phyloP scores from a whole-genome alignment of 2,888 invertebrate species.

The Palloptera scutellata region DNA sequence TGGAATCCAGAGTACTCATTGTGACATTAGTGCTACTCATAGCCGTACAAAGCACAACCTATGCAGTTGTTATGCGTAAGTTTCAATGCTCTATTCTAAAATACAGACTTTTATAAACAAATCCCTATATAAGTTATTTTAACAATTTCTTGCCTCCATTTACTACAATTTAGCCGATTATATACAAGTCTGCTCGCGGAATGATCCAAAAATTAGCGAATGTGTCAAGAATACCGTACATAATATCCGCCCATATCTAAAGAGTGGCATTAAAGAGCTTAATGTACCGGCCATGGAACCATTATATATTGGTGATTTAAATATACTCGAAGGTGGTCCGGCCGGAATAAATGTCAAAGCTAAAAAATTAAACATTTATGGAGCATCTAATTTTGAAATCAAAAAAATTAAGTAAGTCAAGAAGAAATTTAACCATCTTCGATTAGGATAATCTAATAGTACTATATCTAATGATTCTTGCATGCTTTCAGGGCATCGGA shows the following conservation, averaged over 20 bases:
- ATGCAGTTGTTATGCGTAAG: constrained; percentile 52
- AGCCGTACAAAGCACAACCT: constrained; percentile 25
- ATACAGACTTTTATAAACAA: no score
- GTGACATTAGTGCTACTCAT: constrained; percentile 35
- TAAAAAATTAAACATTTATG: constrained; percentile 71
- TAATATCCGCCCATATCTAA: constrained; percentile 69
- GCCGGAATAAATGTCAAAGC: constrained; percentile 56
- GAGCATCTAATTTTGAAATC: constrained; percentile 73
- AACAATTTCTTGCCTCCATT: no score
- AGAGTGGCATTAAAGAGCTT: constrained; percentile 73
- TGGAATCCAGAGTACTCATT: constrained; percentile 42
- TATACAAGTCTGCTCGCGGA: constrained; percentile 73
- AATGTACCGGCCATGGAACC: constrained; percentile 77
- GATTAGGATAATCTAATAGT: background rate
- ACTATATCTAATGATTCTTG: background rate
- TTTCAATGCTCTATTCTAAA: constrained; percentile 14
- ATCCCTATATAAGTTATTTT: no score
- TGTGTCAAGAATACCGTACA: constrained; percentile 73
- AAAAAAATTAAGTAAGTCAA: constrained; percentile 62
- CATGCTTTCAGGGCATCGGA: constrained; percentile 40
- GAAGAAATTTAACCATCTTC: background rate
- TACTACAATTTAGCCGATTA: constrained; percentile 72
- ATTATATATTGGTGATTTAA: constrained; percentile 72
- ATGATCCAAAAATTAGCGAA: constrained; percentile 69
- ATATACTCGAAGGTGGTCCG: constrained; percentile 70